phyloP scores from a whole-genome alignment of 2,888 invertebrate genomes.

The Polydrusus cervinus region DNA sequence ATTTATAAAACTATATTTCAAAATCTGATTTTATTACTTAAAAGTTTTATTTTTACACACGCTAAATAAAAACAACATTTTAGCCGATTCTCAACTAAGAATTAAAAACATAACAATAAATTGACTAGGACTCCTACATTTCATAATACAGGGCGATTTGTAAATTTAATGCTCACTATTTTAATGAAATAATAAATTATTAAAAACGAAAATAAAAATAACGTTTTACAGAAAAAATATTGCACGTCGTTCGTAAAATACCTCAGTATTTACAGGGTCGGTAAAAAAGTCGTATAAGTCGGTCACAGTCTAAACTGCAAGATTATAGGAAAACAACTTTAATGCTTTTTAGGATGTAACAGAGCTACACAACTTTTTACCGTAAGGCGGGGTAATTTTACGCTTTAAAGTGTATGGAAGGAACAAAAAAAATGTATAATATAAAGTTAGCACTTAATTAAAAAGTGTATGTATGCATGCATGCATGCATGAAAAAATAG shows the following conservation, averaged over 20 bases:
- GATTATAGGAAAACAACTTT: not conserved
- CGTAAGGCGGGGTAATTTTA: not conserved
- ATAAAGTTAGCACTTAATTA: too few species aligned
- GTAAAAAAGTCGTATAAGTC: not conserved
- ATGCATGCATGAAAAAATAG: too few species aligned
- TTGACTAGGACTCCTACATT: conserved; percentile 52
- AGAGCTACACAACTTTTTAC: not conserved
- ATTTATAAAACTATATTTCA: conserved; percentile 40
- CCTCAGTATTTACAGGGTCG: not conserved
- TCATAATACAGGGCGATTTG: conserved; percentile 41
- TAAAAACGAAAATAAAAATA: conserved; percentile 1
- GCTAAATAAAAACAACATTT: conserved; percentile 38
- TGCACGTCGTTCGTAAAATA: conserved; percentile 4
- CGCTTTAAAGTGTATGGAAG: too few species aligned
- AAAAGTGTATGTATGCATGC: not conserved
- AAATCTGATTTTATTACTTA: conserved; percentile 33
- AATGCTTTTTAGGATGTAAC: not conserved
- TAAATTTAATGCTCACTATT: conserved; percentile 44
- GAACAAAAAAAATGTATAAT: too few species aligned
- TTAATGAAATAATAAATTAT: conserved; percentile 20
- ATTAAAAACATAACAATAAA: conserved; percentile 53
- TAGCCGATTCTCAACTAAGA: conserved; percentile 39
- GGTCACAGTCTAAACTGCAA: not conserved
- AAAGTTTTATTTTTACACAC: conserved; percentile 46
- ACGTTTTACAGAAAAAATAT: not conserved